Conservation (phyloP, 2,113 vertebrate genomes). For the Prunella himalayana region DNA sequence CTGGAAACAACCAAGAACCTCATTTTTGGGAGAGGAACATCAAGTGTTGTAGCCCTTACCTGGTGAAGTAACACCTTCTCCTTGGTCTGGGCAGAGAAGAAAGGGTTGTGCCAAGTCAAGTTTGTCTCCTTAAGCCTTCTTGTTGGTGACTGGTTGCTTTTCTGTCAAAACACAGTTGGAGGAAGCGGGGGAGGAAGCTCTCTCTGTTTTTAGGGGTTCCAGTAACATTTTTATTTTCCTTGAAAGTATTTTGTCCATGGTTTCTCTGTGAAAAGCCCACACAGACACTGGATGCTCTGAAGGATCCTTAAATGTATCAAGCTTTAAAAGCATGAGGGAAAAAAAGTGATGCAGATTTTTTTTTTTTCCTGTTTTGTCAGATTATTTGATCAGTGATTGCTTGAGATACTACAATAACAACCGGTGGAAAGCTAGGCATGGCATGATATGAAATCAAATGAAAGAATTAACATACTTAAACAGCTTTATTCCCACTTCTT, state of each 20-base stretch:
- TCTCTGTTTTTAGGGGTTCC: background rate
- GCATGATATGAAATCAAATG: background rate
- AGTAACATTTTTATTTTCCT: slow-evolving; percentile 6
- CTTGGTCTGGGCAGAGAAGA: background rate
- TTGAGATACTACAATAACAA: background rate
- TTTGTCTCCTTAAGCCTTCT: background rate
- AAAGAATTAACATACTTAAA: background rate
- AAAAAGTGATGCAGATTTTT: background rate
- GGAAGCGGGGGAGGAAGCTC: background rate
- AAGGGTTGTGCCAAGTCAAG: background rate
- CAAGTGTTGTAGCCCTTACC: background rate
- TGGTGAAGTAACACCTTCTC: background rate
- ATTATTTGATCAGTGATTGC: background rate
- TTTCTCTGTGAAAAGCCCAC: slow-evolving; percentile 6
- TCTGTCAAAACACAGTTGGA: background rate
- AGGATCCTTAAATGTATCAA: background rate
- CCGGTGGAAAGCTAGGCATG: background rate
- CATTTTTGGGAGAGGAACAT: background rate
- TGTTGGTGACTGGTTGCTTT: background rate
- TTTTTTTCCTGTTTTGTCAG: background rate
- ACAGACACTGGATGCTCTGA: background rate
- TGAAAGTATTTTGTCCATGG: background rate
- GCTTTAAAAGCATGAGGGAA: background rate
- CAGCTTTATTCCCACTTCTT: background rate
- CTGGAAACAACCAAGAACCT: background rate